Base-by-base conservation (phyloP, 2,888 invertebrate species). In the Orchestes rusci region DNA sequence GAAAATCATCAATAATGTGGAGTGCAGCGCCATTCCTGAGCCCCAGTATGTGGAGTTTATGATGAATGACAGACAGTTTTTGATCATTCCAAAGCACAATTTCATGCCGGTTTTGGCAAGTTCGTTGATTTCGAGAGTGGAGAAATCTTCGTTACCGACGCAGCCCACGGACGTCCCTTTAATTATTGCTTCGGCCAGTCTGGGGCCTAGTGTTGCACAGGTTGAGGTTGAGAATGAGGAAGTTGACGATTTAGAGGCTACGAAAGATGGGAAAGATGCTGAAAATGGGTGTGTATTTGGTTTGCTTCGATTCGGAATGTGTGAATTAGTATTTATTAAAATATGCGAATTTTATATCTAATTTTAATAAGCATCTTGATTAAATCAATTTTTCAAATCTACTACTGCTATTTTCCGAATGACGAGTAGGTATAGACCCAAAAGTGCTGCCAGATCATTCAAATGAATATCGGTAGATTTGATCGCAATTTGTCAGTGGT, bases 31-130 rank as follows among this genome's bases (percentile, higher is more conserved):
- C 43, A 55, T 72, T 1, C 60, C 63, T 3, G 53, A 66, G 17
- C 75, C 77, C 5, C 79, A 84, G 66, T 74, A 79, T 48, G 72
- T 88, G 34, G 82, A 82, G 18, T 67, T 79, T 44, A n/a, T n/a
- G n/a, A 72, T 87, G 57, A 80, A 79, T 52, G 83, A 82, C 0
- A 76, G 79, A 54, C 77, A 80, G 58, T 85, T 82, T 62, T 77
- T 87, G 30, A 78, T 86, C 46, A 80, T 86, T 44, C 80, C 81
- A 2, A 75, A 82, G 54, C 75, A 79, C 52, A 73, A 78, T 64
- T 68, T 80, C 2, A 68, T 76, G 60, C 72, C 75, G 12, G 70
- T 76, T 3, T 40, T 37, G 10, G 43, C 48, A 1, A 71, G 72
- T 16, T 70, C 72, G 2, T 66, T 68, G 1, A 62, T 50, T 33